phyloP scores from a whole-genome alignment of 2,888 invertebrate genomes.

The Drosophila phalerata region DNA sequence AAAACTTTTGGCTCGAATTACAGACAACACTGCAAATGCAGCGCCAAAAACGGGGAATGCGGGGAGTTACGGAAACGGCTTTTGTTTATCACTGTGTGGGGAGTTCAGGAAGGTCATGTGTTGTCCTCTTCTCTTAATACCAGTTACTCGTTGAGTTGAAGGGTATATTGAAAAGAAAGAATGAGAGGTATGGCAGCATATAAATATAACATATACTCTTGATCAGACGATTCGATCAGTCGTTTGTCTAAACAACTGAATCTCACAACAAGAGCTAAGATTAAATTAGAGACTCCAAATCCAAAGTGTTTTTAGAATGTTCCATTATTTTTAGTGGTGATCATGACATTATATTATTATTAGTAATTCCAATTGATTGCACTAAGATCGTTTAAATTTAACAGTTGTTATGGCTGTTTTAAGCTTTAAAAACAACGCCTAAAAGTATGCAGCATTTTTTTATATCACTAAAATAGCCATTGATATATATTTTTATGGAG shows the following conservation, averaged over 20 bases:
- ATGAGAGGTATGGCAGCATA: background rate
- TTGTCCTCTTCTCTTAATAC: constrained; percentile 4
- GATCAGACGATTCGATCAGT: too few species aligned
- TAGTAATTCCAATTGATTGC: background rate
- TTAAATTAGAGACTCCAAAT: too few species aligned
- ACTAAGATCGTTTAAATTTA: background rate
- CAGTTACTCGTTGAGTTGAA: background rate
- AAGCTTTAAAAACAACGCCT: background rate
- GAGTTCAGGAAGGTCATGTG: constrained; percentile 16
- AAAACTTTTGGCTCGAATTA: constrained; percentile 34
- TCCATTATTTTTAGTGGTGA: background rate
- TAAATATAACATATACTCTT: background rate
- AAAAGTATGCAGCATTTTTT: background rate
- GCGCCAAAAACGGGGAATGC: background rate
- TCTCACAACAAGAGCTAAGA: background rate
- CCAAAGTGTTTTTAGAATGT: background rate
- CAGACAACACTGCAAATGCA: constrained; percentile 22
- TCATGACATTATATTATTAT: background rate
- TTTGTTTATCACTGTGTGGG: constrained; percentile 28
- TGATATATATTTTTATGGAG: background rate
- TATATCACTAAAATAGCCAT: fast-evolving
- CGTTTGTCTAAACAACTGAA: too few species aligned
- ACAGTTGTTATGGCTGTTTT: background rate
- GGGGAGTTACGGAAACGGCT: constrained; percentile 3
- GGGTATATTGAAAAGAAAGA: background rate